A percentile compares a stretch with the other conserved stretches of the same genome.
Evolutionary conservation across 2,888 invertebrate species (phyloP).

Genomic region (Agonopterix subpropinquella): DNA sequence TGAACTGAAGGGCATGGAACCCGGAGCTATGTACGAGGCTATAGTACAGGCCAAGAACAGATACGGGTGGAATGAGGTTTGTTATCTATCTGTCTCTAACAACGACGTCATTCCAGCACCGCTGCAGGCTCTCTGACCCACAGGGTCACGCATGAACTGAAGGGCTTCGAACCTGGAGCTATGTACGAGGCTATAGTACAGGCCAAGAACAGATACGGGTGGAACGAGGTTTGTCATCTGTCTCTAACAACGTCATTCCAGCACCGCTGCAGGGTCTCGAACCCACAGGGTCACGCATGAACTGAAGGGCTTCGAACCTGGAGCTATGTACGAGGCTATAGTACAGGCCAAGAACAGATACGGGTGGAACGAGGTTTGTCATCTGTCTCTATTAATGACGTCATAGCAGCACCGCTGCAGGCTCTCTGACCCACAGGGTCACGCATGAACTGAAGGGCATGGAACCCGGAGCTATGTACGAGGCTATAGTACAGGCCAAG

Average conservation of each 20-base stretch:
- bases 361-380: constrained; percentile 79
- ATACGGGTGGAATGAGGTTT: constrained; percentile 83
- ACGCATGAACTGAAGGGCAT: constrained; percentile 79
- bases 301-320: constrained; percentile 78
- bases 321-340: constrained; percentile 82
- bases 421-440: constrained; percentile 67
- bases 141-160: constrained; percentile 79
- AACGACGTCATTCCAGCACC: constrained; percentile 75
- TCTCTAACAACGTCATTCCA: constrained; percentile 70
- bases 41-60: constrained; percentile 84
- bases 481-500: constrained; percentile 84
- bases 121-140: constrained; percentile 53
- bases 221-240: constrained; percentile 73
- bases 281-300: constrained; percentile 78
- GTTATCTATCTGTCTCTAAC: constrained; percentile 4
- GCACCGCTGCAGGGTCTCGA: constrained; percentile 55
- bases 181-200: constrained; percentile 85
- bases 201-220: constrained; percentile 84
- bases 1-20: constrained; percentile 78
- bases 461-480: constrained; percentile 81
- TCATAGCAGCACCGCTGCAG: constrained; percentile 55
- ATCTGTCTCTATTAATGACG: too few species aligned
- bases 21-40: constrained; percentile 82
- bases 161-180: constrained; percentile 78
- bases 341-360: constrained; percentile 85